Base-by-base conservation (phyloP, 1,140 invertebrate species). In the Temnothorax longispinosus region DNA sequence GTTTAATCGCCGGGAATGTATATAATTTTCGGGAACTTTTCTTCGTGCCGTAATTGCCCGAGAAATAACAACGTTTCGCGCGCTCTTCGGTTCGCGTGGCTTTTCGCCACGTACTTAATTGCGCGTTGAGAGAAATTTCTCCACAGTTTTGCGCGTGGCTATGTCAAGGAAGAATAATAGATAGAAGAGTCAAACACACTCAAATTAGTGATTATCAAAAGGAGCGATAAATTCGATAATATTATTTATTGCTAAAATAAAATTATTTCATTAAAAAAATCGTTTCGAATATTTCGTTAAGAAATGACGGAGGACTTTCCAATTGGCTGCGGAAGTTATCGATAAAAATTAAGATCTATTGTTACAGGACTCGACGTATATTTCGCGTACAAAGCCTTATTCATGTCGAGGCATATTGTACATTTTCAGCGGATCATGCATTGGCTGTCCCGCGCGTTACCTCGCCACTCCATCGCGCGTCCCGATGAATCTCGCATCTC, bases 281-380 rank as follows among this genome's bases (percentile, higher is more conserved):
- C 11, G n/a, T 32, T 10, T n/a, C 5, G 41, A 44, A 10, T 47
- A 27, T 44, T 4, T n/a, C 15, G 18, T 62, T 32, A 8, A 62
- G 10, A 44, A 18, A 50, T 11, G 41, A n/a, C 6, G 18, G 41
- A 47, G n/a, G 13, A 47, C 5, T 27, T 18, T 58, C 15, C 38
- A 64, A 78, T 50, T 65, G 41, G 11, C 44, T 21, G 44, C 27
- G 6, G 27, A 50, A 27, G n/a, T 21, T 8, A 13, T 47, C 76
- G 58, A 65, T 65, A n/a, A 78, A 78, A 78, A 78, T 78, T 65
- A 78, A 78, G 76, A 32, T 15, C 58, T 50, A 78, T 78, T 78
- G 76, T 77, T 35, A 7, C 6, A 52, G 8, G 7, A 18, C 8
- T 13, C 35, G 10, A 13, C 15, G 38, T 6, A 54, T 13, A 71